Percentiles rank a stretch among this genome's conserved stretches.
phyloP scores from a whole-genome alignment of 2,113 vertebrate species.

The Numida meleagris region DNA sequence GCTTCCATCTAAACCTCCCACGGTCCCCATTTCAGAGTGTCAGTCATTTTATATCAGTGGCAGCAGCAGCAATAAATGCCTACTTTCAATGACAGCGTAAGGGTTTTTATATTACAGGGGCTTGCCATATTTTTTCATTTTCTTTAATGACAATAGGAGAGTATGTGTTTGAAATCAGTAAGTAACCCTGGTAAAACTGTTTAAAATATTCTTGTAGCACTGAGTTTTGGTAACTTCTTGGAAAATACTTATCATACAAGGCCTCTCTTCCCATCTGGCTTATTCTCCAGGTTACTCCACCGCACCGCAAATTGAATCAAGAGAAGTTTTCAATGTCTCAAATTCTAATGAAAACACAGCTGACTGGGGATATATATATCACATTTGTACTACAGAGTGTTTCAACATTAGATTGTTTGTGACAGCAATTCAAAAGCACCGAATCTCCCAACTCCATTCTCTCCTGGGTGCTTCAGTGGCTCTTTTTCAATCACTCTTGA shows the following conservation, averaged over 20 bases:
- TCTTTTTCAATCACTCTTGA: constrained; percentile 43
- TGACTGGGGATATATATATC: constrained; percentile 9
- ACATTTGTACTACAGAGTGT: constrained; percentile 4
- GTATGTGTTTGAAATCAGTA: neutral
- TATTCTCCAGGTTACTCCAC: neutral
- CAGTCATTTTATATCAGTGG: constrained; percentile 6
- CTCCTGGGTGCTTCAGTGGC: constrained; percentile 14
- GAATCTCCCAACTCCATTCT: constrained; percentile 5
- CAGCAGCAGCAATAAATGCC: neutral
- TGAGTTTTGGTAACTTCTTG: constrained; percentile 1
- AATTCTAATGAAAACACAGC: constrained; percentile 41
- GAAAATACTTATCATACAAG: neutral
- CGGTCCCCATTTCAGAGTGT: neutral
- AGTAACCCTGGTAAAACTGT: neutral
- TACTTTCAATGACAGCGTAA: neutral
- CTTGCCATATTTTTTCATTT: neutral
- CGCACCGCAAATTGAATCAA: constrained; percentile 17
- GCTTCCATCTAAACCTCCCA: constrained; percentile 6
- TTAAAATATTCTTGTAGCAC: neutral
- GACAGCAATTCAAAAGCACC: constrained; percentile 27
- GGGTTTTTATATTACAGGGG: neutral
- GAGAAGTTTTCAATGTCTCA: constrained; percentile 24
- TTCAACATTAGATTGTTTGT: constrained; percentile 38
- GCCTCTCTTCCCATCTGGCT: neutral
- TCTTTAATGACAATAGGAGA: neutral